A percentile compares a stretch with the other conserved stretches of the same genome.
phyloP scores from a whole-genome alignment of 2,113 vertebrate species.

The Progne subis region DNA sequence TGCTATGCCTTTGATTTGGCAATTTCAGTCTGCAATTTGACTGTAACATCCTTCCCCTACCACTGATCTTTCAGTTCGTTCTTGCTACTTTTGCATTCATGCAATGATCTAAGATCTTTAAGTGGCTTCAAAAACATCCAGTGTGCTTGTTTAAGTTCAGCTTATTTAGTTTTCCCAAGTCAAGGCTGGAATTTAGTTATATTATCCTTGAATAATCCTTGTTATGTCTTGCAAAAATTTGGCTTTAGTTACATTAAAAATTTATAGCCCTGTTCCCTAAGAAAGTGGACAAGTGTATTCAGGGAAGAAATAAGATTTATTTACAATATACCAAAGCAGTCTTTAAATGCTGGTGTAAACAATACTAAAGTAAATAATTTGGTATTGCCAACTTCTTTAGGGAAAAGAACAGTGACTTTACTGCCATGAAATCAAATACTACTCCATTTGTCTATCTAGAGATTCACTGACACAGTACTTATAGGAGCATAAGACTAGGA shows the following conservation, averaged over 20 bases:
- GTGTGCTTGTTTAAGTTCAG: not conserved
- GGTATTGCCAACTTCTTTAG: not conserved
- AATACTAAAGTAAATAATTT: not conserved
- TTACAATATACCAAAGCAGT: not conserved
- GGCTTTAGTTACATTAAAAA: not conserved
- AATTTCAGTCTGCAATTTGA: not conserved
- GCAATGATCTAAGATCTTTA: not conserved
- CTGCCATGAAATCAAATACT: not conserved
- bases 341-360: not conserved
- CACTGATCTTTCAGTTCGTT: not conserved
- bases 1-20: not conserved
- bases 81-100: not conserved
- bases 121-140: not conserved
- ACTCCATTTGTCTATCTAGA: not conserved
- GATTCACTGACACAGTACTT: not conserved
- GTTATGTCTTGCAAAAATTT: not conserved
- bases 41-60: not conserved
- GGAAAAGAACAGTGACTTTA: not conserved
- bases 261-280: not conserved
- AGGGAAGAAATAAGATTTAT: not conserved
- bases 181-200: not conserved
- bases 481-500: not conserved
- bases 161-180: not conserved
- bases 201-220: not conserved
- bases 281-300: not conserved